Evolutionary conservation across 2,797 vertebrate genomes (phyloP), one percentile per base, ranked within the genome.

Genomic region (Myotis planiceps): DNA sequence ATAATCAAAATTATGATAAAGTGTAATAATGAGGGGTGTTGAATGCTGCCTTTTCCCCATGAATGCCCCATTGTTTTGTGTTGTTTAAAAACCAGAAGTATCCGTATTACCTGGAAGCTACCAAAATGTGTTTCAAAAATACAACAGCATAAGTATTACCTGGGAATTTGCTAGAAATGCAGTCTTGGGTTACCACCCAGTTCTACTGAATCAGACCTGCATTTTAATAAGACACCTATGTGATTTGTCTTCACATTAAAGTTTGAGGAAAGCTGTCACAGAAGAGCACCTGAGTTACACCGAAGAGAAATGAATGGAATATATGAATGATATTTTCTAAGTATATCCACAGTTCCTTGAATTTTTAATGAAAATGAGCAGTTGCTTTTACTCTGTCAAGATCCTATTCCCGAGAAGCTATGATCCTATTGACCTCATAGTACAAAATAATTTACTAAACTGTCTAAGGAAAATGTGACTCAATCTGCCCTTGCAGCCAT

Each of bases 321-420:
- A 75, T 51, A 85, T 86, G 15, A 76, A 39, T 88, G 39, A 45
- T 65, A 75, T 71, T 81, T 92, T 81, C n/a, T 51, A 78, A 81
- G 34, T 15, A 27, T 25, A 53, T 27, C 5, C 32, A 89, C 2
- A n/a, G 8, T 88, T 92, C 16, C n/a, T 88, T 82, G n/a, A 72
- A 79, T 71, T 95, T 76, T 88, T 90, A 90, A 90, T 74, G 39
- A 69, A 88, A 95, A 79, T 34, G 18, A 76, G 4, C 4, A 60
- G 9, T 60, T 82, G 47, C 47, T 80, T 81, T 93, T 58, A 78
- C 72, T 87, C 37, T 92, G 32, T 69, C 49, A 83, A 47, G n/a
- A 63, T 58, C 42, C 69, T 82, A 18, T 39, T 7, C 4, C 18
- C 2, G 0, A 81, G 51, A 94, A 88, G 42, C 27, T 76, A 72